Evolutionary conservation across 2,888 invertebrate species (phyloP).

Genomic region (Ectemnius cavifrons): DNA sequence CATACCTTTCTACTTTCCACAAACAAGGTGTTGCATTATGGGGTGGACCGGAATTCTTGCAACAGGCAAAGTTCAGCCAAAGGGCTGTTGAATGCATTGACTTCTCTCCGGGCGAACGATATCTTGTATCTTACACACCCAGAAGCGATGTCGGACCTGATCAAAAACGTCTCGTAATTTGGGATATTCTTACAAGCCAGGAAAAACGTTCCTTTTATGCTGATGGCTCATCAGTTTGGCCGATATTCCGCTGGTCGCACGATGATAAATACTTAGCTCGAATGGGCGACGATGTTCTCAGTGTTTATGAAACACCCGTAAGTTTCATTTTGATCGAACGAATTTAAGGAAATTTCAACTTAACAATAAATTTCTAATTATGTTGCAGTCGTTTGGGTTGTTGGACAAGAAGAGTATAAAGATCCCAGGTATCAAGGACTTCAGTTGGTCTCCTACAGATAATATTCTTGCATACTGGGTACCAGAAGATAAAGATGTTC

Average conservation of each 20-base stretch:
- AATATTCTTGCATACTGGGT: slow-evolving; percentile 99
- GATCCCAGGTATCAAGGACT: slow-evolving; percentile 93
- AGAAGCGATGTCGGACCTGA: slow-evolving; percentile 84
- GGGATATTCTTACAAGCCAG: slow-evolving; percentile 97
- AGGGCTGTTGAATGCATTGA: slow-evolving; percentile 95
- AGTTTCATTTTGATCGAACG: slow-evolving; percentile 59
- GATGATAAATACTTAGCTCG: slow-evolving; percentile 97
- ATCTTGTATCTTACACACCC: slow-evolving; percentile 96
- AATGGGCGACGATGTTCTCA: slow-evolving; percentile 89
- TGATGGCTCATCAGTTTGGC: slow-evolving; percentile 92
- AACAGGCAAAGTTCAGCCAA: slow-evolving; percentile 95
- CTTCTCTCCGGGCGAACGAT: slow-evolving; percentile 98
- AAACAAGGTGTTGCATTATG: slow-evolving; percentile 96
- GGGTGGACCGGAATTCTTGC: slow-evolving; percentile 96
- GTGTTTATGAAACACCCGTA: slow-evolving; percentile 96
- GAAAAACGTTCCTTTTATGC: slow-evolving; percentile 95
- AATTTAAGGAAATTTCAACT: not conserved
- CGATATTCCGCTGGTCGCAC: slow-evolving; percentile 97
- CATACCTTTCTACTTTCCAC: slow-evolving; percentile 97
- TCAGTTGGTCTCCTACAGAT: slow-evolving; percentile 99
- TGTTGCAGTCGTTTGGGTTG: slow-evolving; percentile 89
- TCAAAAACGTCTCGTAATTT: slow-evolving; percentile 93
- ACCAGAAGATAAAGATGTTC: slow-evolving; percentile 97
- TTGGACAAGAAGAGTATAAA: slow-evolving; percentile 97
- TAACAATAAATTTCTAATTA: not conserved